These are phyloP conservation scores for Stercorarius parasiticus DNA, from an alignment of 2,113 vertebrate genomes.

Conservation along the genomic window DNA sequence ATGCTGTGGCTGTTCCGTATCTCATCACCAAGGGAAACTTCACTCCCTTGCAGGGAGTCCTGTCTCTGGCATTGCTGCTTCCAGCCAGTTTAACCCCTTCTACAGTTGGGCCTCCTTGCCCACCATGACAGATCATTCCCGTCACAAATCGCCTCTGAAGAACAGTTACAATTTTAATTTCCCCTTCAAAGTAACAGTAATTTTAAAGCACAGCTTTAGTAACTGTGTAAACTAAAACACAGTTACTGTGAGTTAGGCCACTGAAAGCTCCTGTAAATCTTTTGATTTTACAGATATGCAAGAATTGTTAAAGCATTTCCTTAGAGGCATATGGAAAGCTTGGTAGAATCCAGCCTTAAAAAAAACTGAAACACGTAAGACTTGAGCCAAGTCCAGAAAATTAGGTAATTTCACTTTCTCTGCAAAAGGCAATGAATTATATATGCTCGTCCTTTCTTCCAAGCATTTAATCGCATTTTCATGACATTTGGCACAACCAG, in stretches of 20 bases:
- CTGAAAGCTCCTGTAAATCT: not conserved
- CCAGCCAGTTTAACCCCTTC: not conserved
- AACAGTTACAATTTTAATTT: not conserved
- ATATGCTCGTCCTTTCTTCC: not conserved
- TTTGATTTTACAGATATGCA: not conserved
- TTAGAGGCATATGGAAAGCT: not conserved
- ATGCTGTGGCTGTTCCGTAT: not conserved
- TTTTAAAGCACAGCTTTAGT: not conserved
- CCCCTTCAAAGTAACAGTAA: not conserved
- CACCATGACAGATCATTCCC: not conserved
- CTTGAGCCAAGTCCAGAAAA: not conserved
- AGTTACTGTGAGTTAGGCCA: not conserved
- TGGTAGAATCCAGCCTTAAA: not conserved
- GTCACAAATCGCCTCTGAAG: not conserved
- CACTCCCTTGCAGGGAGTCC: not conserved
- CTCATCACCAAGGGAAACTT: not conserved
- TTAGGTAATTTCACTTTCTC: not conserved
- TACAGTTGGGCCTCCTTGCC: not conserved
- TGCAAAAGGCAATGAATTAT: not conserved
- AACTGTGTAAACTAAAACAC: too few species aligned
- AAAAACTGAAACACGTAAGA: fast-evolving
- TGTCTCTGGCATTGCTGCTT: not conserved
- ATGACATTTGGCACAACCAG: not conserved
- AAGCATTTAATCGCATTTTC: not conserved
- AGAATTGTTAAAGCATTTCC: not conserved